Conservation (phyloP, 2,888 invertebrate genomes). For the Hydrotaea cyrtoneurina region DNA sequence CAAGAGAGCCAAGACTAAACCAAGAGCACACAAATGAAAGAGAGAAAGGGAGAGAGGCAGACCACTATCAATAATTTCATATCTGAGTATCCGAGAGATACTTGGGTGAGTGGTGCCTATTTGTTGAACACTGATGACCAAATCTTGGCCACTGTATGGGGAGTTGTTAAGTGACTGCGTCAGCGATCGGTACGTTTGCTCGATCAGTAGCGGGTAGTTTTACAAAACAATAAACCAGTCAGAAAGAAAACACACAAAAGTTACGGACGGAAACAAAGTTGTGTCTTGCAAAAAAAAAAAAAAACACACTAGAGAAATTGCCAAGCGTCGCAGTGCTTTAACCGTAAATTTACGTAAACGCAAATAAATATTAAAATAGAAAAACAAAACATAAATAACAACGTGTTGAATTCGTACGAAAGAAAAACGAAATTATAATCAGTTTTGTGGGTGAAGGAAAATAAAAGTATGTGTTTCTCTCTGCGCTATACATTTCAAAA, state of each 20-base stretch:
- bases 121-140: constrained; percentile 52
- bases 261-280: background rate
- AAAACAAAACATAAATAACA: constrained; percentile 38
- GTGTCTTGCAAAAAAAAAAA: background rate
- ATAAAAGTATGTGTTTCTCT: background rate
- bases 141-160: constrained; percentile 48
- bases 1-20: background rate
- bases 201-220: constrained; percentile 24
- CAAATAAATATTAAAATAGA: constrained; percentile 23
- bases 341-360: background rate
- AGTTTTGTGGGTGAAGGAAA: constrained; percentile 14
- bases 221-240: constrained; percentile 1
- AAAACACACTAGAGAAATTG: background rate
- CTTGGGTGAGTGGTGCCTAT: background rate
- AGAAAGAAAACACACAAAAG: constrained; percentile 5
- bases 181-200: constrained; percentile 64
- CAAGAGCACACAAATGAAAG: background rate
- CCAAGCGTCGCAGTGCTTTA: background rate
- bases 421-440: constrained; percentile 23
- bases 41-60: background rate
- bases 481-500: background rate
- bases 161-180: constrained; percentile 68
- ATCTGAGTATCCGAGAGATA: constrained; percentile 54
- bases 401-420: constrained; percentile 33
- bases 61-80: constrained; percentile 9